These are phyloP conservation scores for Sinohyriopsis cumingii DNA, from an alignment of 2,888 invertebrate species.

Conservation along the genomic window DNA sequence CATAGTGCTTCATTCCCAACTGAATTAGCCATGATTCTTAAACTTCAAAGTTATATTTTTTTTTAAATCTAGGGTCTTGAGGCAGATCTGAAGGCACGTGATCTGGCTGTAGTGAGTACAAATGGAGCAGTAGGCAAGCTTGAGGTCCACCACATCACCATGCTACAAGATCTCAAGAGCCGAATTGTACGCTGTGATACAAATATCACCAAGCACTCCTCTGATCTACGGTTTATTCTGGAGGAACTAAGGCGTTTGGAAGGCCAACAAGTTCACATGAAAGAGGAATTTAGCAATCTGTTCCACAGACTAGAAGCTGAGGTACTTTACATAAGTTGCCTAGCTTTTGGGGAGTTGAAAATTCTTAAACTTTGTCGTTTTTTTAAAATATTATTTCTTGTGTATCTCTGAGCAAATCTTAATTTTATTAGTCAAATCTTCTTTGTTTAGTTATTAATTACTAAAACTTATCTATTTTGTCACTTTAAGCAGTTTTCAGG, in stretches of 20 bases:
- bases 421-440: too few species aligned
- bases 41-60: not conserved
- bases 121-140: slow-evolving; percentile 67
- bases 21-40: not conserved
- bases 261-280: slow-evolving; percentile 52
- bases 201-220: slow-evolving; percentile 60
- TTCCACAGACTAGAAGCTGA: slow-evolving; percentile 64
- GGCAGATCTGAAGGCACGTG: slow-evolving; percentile 58
- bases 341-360: not conserved
- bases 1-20: not conserved
- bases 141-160: slow-evolving; percentile 70
- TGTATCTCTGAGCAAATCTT: too few species aligned
- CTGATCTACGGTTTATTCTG: slow-evolving; percentile 56
- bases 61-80: slow-evolving; percentile 57
- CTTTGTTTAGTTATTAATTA: too few species aligned
- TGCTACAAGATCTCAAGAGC: slow-evolving; percentile 67
- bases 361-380: too few species aligned
- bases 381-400: too few species aligned
- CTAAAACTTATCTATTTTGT: too few species aligned
- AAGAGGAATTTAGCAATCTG: slow-evolving; percentile 52
- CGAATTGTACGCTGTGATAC: slow-evolving; percentile 70
- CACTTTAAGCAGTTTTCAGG: too few species aligned
- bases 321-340: slow-evolving; percentile 38
- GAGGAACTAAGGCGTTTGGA: slow-evolving; percentile 59
- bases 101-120: slow-evolving; percentile 58